phyloP scores from a whole-genome alignment of 2,113 vertebrate genomes.

The chimpanzee (Pan troglodytes) region NHGRI_mPanTro3-v2.1_pri NC_072407.2:63824501-63825000 shows the following conservation, averaged over 20 bases:
- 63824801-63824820: neutral
- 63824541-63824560: neutral
- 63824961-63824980: conserved; percentile 80
- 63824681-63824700: neutral
- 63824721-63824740: neutral
- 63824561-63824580: fast-evolving
- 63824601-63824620: neutral
- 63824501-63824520: neutral
- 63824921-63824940: conserved; percentile 75
- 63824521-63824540: neutral
- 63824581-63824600: neutral
- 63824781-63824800: fast-evolving
- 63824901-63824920: conserved; percentile 80
- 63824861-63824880: conserved; percentile 50
- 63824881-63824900: conserved; percentile 74
- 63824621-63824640: neutral
- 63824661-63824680: neutral
- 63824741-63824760: too few relatives aligned
- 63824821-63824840: neutral
- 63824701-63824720: neutral
- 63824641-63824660: neutral
- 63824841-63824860: neutral
- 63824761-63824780: neutral
- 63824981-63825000: conserved; percentile 58
- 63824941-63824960: conserved; percentile 74